Base-by-base conservation (phyloP, 2,888 invertebrate genomes). In the Girardia tigrina region DNA sequence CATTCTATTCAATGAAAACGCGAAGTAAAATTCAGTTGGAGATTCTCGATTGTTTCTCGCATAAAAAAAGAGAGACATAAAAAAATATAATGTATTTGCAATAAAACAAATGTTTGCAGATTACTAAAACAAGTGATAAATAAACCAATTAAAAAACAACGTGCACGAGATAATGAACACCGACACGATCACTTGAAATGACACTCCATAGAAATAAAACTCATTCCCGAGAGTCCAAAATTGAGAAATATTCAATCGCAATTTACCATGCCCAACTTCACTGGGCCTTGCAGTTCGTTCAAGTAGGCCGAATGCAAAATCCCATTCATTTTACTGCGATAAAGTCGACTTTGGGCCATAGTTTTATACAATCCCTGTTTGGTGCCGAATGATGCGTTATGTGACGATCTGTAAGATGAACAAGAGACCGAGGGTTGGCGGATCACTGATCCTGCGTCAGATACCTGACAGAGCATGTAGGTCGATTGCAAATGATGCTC, bases 81-180 rank as follows among this genome's bases (percentile, higher is more conserved):
- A 56, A 56, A 56, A 56, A 56, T 56, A 56, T 56, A 56, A 56
- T 56, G n/a, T 56, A 56, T 56, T 56, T 56, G 56, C 56, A 23
- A 56, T 56, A 12, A 16, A 56, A 6, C n/a, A 56, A 12, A n/a
- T n/a, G n/a, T 56, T 56, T 56, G 56, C 56, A 56, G 56, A n/a
- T n/a, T 56, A 56, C 56, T 56, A 23, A 56, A 56, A 56, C 36
- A n/a, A n/a, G 56, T 4, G 56, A 56, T 23, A 16, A 56, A 56
- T 12, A 4, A 56, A 56, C 56, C 56, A 56, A 56, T 20, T 56
- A 56, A n/a, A n/a, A n/a, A n/a, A n/a, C n/a, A n/a, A n/a, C n/a
- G n/a, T n/a, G n/a, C n/a, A n/a, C n/a, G n/a, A n/a, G n/a, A 56
- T 56, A 56, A 8, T 56, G 20, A 56, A 56, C 56, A 56, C 56